Evolutionary conservation across 2,888 invertebrate species (phyloP).

Genomic region (Frankliniella fusca): DNA sequence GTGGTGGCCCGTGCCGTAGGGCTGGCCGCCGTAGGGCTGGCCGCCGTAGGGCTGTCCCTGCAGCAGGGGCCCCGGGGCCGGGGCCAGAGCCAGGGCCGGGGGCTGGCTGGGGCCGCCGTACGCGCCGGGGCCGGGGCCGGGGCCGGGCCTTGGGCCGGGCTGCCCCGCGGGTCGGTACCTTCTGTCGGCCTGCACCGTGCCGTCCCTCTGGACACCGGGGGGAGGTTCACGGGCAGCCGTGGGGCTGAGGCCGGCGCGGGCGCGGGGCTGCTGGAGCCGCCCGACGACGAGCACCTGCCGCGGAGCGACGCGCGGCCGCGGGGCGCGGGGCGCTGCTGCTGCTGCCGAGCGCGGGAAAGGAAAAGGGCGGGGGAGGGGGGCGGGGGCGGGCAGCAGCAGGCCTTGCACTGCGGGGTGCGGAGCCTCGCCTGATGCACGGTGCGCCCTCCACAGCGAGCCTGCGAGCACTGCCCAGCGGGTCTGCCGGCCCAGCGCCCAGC

Average conservation of each 20-base stretch:
- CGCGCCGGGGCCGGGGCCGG: background rate
- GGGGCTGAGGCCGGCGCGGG: background rate
- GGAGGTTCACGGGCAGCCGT: background rate
- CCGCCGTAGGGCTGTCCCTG: slow-evolving; percentile 7
- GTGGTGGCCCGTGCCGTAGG: background rate
- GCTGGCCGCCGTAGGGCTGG: slow-evolving; percentile 18
- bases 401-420: background rate
- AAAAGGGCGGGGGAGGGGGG: background rate
- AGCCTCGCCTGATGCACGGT: background rate
- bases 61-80: background rate
- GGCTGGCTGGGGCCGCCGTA: background rate
- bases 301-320: background rate
- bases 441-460: background rate
- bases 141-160: background rate
- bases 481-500: background rate
- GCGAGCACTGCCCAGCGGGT: slow-evolving; percentile 6
- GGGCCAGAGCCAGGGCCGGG: background rate
- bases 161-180: slow-evolving; percentile 15
- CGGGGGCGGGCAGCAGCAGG: background rate
- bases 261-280: too few species aligned
- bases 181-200: slow-evolving; percentile 20
- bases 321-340: background rate
- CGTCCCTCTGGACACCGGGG: background rate
- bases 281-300: background rate
- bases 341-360: background rate